Percentiles rank a stretch among this genome's conserved stretches.
Evolutionary conservation across 92 coral and sea anemone species (phyloP).

Genomic region (Nematostella vectensis): DNA sequence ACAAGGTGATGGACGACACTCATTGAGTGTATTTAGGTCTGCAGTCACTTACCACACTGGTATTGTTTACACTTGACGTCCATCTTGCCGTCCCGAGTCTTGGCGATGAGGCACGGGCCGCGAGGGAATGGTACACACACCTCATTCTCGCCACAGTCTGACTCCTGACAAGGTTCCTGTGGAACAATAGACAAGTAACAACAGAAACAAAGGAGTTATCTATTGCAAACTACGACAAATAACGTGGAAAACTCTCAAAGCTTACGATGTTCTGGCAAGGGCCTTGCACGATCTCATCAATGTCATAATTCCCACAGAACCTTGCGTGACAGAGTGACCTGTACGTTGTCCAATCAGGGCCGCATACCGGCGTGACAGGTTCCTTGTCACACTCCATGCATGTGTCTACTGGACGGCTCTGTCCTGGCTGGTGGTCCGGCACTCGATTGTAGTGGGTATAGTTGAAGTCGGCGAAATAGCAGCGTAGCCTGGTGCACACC

Average conservation of each 20-base stretch:
- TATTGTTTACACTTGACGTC: conserved; percentile 57
- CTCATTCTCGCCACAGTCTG: conserved; percentile 46
- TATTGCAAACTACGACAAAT: no score
- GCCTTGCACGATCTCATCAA: conserved; percentile 53
- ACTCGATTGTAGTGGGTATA: conserved; percentile 59
- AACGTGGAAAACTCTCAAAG: no score
- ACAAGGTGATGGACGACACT: no score
- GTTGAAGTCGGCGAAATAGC: conserved; percentile 48
- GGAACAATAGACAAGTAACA: neutral
- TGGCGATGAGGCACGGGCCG: conserved; percentile 63
- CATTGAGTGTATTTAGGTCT: no score
- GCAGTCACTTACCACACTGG: conserved; percentile 83
- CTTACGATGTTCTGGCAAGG: conserved; percentile 55
- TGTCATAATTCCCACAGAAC: conserved; percentile 59
- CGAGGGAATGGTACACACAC: conserved; percentile 54
- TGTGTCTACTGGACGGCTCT: conserved; percentile 47
- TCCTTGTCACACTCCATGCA: conserved; percentile 92
- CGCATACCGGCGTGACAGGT: conserved; percentile 85
- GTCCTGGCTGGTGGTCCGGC: conserved; percentile 20
- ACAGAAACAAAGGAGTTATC: neutral
- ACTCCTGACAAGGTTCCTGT: conserved; percentile 63
- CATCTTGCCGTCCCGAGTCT: conserved; percentile 37
- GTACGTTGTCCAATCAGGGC: conserved; percentile 91
- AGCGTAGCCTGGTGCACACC: conserved; percentile 81
- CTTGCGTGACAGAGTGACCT: conserved; percentile 85